Base-by-base conservation (phyloP, 1,140 invertebrate genomes). In the Drosophila sproati region DNA sequence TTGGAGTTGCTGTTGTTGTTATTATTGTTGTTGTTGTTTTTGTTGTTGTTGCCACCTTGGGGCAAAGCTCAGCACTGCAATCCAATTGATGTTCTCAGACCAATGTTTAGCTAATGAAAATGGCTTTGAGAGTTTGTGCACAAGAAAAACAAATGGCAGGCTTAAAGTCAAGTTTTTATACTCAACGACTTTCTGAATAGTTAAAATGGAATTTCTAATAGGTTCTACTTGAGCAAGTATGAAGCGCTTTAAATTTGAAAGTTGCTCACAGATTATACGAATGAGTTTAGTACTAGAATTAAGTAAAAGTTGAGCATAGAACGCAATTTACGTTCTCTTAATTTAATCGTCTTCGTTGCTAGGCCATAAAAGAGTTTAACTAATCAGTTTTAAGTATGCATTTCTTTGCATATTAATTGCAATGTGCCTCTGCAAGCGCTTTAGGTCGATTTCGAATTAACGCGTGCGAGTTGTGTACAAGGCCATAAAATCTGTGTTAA, bases 401-500 rank as follows among this genome's bases (percentile, higher is more conserved):
- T 20, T 20, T 20, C 20, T 20, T 20, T 34, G 2, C 34, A 34
- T 7, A 43, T 43, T n/a, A 4, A n/a, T 43, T 43, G 10, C 39
- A n/a, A n/a, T 43, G 39, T 43, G 1, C 4, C 2, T 43, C 10
- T 10, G 39, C 37, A n/a, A 43, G 28, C 51, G 41, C 43, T 59
- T 68, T 28, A 5, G 51, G 34, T 32, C 54, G n/a, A 32, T 56
- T 64, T 35, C 12, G 12, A 20, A 48, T 39, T 41, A 55, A 52
- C 8, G 55, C 52, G 41, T 45, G 32, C 31, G 43, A 57, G 35
- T 37, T 39, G 67, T 78, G 82, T 20, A 20, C 75, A 72, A 86
- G 82, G 83, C 74, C 83, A 88, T 82, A 68, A 82, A 87, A 88
- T 88, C 54, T 60, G 76, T 82, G 83, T 76, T 88, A 87, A 83